Evolutionary conservation across 2,888 invertebrate genomes (phyloP).

Genomic region (Leptopilina drosophilae): DNA sequence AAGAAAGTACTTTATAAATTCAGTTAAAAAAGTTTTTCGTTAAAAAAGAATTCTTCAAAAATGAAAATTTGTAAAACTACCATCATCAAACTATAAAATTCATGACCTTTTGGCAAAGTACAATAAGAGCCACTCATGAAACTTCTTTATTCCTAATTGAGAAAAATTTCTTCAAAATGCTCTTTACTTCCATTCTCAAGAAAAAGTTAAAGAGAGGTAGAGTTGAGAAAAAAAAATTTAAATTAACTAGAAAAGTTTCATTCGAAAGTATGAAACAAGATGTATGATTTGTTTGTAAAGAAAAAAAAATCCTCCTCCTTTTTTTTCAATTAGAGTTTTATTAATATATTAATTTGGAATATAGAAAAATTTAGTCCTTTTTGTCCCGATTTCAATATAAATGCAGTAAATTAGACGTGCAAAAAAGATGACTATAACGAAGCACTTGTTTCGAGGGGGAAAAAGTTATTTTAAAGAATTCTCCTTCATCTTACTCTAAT

Average conservation of each 20-base stretch:
- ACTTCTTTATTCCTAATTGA: slow-evolving; percentile 20
- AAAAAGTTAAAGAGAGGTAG: slow-evolving; percentile 3
- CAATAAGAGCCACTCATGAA: slow-evolving; percentile 3
- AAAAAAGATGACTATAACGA: slow-evolving; percentile 43
- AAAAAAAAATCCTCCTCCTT: too few species aligned
- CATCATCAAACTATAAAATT: slow-evolving; percentile 12
- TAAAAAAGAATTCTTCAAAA: slow-evolving; percentile 1
- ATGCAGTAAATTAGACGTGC: neutral
- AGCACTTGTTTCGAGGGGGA: slow-evolving; percentile 41
- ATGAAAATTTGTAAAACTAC: slow-evolving; percentile 18
- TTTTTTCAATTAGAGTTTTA: too few species aligned
- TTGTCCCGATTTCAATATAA: neutral
- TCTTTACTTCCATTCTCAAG: neutral
- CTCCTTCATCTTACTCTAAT: neutral
- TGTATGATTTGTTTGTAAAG: neutral
- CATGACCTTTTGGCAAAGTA: slow-evolving; percentile 12
- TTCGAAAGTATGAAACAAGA: neutral
- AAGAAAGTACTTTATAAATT: neutral
- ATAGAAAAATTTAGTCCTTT: neutral
- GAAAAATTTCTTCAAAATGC: slow-evolving; percentile 6
- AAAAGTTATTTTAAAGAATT: slow-evolving; percentile 12
- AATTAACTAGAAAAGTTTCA: slow-evolving; percentile 18
- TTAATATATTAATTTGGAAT: too few species aligned
- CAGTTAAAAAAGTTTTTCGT: neutral
- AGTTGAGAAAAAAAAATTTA: slow-evolving; percentile 5